Evolutionary conservation across 1,140 invertebrate genomes (phyloP), one percentile per base, ranked within the genome.

Genomic region (Limonius californicus): DNA sequence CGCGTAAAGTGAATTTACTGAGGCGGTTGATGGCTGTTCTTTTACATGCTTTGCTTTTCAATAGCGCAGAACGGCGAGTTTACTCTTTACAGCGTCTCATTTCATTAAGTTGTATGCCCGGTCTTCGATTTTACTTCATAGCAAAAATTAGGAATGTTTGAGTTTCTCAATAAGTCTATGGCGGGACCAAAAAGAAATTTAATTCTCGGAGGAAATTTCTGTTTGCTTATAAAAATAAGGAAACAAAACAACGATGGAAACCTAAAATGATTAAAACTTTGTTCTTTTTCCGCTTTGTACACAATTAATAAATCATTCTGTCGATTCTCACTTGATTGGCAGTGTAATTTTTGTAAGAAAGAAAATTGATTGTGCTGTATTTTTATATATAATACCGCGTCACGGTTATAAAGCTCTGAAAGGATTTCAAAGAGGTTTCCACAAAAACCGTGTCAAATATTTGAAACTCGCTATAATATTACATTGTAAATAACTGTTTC

Each of bases 1-100:
- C 66, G 59, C 58, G 66, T 57, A 68, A 68, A 68, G 59, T 68
- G 66, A 68, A 68, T 68, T 68, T 68, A 67, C 53, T 64, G 65
- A 67, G 54, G 59, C 62, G 65, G 65, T 61, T 67, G 66, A 62
- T 62, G 60, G 63, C 54, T 65, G 66, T 62, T 62, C 66, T 63
- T 68, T 68, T 68, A 61, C 66, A 68, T 68, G 66, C 66, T 47
- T 43, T 64, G 66, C 59, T 68, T 62, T 65, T 59, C 65, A 66
- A 66, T 66, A 63, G 56, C 56, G 58, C 57, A 32, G 54, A 27
- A 14, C 43, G 59, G 50, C 58, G 54, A 23, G 35, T 60, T 66
- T 62, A 60, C 65, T 63, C 54, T 63, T 66, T 66, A 61, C 61
- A 57, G 58, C 65, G 19, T 63, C 63, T 66, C 65, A 66, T 63